Conservation (phyloP, 2,888 invertebrate species). For the Nephrotoma guestfalica region DNA sequence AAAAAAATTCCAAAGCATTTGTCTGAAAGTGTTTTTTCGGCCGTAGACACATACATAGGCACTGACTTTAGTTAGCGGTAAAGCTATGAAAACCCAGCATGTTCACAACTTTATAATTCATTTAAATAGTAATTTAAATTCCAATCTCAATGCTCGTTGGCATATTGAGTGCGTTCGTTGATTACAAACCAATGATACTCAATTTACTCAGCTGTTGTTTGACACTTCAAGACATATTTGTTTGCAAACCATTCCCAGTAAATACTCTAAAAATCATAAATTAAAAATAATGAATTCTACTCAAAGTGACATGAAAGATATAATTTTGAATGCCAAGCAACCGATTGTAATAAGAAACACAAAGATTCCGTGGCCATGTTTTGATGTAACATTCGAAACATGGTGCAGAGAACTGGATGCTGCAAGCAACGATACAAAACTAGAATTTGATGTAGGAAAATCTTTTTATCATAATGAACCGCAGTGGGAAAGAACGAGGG, state of each 20-base stretch:
- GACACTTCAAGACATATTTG: not conserved
- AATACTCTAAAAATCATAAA: not conserved
- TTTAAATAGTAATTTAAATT: not conserved
- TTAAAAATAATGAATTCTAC: not conserved
- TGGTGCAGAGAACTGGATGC: constrained; percentile 21
- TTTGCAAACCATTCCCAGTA: not conserved
- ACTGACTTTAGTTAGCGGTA: no score
- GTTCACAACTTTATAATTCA: no score
- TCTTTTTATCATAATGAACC: constrained; percentile 35
- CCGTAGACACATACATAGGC: no score
- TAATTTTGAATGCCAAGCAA: constrained; percentile 24
- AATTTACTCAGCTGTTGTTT: not conserved
- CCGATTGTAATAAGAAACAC: constrained; percentile 24
- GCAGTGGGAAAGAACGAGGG: constrained; percentile 66
- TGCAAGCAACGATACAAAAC: not conserved
- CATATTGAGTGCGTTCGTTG: not conserved
- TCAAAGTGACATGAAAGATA: constrained; percentile 13
- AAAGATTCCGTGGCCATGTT: constrained; percentile 22
- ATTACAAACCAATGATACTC: not conserved
- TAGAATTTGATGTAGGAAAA: constrained; percentile 20
- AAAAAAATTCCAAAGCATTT: no score
- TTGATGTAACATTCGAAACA: constrained; percentile 18
- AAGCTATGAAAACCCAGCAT: no score
- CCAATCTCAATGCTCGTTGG: not conserved
- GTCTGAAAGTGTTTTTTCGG: no score